Percentiles rank a stretch among this genome's conserved stretches.
These are phyloP conservation scores for Epinephelus moara DNA, from an alignment of 2,113 vertebrate species.

Conservation along the genomic window DNA sequence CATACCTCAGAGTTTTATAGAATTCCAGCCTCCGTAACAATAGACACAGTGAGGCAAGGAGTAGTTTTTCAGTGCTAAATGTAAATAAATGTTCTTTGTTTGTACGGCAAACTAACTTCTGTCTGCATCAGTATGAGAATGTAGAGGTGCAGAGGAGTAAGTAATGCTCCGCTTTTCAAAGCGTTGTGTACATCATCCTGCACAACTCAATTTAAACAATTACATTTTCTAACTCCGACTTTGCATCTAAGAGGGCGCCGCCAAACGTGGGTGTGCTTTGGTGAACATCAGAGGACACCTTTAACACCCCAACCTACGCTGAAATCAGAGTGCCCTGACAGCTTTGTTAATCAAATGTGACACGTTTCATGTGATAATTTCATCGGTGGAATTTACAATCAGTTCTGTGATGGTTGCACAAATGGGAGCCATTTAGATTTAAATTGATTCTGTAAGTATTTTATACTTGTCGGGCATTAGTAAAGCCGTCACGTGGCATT, in stretches of 20 bases:
- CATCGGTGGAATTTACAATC: conserved; percentile 16
- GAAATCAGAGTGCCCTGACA: conserved; percentile 29
- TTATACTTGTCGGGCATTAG: conserved; percentile 35
- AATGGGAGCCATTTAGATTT: conserved; percentile 42
- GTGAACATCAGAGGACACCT: conserved; percentile 37
- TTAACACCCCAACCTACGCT: conserved; percentile 29
- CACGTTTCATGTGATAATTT: conserved; percentile 39
- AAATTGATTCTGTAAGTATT: conserved; percentile 15
- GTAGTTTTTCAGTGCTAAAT: conserved; percentile 4
- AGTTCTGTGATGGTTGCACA: conserved; percentile 29
- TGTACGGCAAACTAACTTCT: conserved; percentile 18
- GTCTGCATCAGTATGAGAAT: conserved; percentile 18
- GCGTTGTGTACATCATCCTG: conserved; percentile 7
- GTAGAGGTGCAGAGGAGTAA: conserved; percentile 8
- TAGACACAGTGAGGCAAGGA: background rate
- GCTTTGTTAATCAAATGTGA: conserved; percentile 46
- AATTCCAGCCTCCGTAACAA: conserved; percentile 14
- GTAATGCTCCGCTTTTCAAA: background rate
- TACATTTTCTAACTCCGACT: conserved; percentile 41
- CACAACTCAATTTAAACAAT: conserved; percentile 54
- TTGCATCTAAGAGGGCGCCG: conserved; percentile 16
- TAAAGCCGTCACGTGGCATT: conserved; percentile 3
- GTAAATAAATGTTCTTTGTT: background rate
- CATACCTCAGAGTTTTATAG: conserved; percentile 10
- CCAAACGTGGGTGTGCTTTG: conserved; percentile 26